Percentiles rank a stretch among this genome's conserved stretches.
Conservation (phyloP, 2,113 vertebrate genomes). For the Anguilla rostrata region DNA sequence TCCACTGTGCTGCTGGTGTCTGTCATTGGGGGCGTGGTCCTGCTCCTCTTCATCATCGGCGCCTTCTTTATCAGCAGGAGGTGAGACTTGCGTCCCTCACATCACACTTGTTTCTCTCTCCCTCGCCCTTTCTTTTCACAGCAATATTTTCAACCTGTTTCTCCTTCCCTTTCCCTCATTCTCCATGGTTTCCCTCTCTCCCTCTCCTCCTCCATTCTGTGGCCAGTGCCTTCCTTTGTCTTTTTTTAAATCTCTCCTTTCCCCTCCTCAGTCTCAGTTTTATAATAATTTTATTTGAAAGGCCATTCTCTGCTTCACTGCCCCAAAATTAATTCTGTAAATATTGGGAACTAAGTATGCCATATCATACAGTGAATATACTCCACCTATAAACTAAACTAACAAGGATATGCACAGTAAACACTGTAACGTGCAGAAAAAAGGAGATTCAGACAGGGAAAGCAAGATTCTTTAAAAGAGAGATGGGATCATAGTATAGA, state of each 20-base stretch:
- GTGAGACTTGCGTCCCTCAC: constrained; percentile 63
- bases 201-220: not conserved
- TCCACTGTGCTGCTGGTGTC: constrained; percentile 92
- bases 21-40: constrained; percentile 87
- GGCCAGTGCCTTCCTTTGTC: not conserved
- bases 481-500: no score
- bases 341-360: no score
- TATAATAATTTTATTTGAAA: no score
- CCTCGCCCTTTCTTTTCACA: constrained; percentile 19
- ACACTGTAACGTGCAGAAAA: no score
- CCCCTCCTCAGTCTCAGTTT: no score
- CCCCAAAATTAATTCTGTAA: no score
- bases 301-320: no score
- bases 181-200: not conserved
- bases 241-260: not conserved
- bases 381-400: no score
- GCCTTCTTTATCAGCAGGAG: constrained; percentile 96
- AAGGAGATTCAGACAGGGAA: no score
- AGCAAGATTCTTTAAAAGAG: no score
- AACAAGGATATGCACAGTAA: no score
- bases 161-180: not conserved
- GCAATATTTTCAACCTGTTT: not conserved
- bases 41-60: constrained; percentile 90
- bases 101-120: not conserved
- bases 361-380: no score